A percentile compares a stretch with the other conserved stretches of the same genome.
Conservation (phyloP, 1,140 invertebrate genomes). For the Palaemon carinicauda region DNA sequence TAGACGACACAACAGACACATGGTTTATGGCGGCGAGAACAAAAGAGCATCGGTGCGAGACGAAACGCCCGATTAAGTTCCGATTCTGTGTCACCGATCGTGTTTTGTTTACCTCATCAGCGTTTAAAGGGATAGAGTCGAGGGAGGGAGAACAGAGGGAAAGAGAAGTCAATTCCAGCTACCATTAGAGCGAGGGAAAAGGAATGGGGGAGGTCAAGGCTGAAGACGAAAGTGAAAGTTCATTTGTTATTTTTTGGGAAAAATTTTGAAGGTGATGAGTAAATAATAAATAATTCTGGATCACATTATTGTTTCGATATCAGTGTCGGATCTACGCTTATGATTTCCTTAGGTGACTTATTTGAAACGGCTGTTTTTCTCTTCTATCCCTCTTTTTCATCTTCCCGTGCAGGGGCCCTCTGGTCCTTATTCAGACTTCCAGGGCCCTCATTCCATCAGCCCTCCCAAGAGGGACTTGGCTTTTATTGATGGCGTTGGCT, state of each 20-base stretch:
- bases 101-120: slow-evolving; percentile 51
- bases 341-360: too few relatives aligned
- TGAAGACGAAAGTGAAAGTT: too few relatives aligned
- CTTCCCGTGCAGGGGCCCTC: too few relatives aligned
- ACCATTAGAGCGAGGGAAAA: too few relatives aligned
- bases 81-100: slow-evolving; percentile 53
- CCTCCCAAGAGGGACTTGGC: neutral
- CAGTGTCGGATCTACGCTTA: too few relatives aligned
- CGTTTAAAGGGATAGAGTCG: neutral
- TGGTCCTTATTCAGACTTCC: neutral
- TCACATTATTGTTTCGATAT: too few relatives aligned
- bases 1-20: slow-evolving; percentile 38
- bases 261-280: too few relatives aligned
- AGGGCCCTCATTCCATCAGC: neutral
- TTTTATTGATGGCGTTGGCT: slow-evolving; percentile 33
- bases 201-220: too few relatives aligned
- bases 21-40: slow-evolving; percentile 54
- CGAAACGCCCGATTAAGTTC: slow-evolving; percentile 55
- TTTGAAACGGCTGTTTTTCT: neutral
- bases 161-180: too few relatives aligned
- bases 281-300: too few relatives aligned
- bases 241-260: too few relatives aligned
- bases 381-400: neutral
- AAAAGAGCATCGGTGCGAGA: slow-evolving; percentile 51
- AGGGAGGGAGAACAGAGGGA: too few relatives aligned